These are phyloP conservation scores for Axinella damicornis DNA, from an alignment of 37 sponge, comb jelly and placozoan species.

Conservation along the genomic window DNA sequence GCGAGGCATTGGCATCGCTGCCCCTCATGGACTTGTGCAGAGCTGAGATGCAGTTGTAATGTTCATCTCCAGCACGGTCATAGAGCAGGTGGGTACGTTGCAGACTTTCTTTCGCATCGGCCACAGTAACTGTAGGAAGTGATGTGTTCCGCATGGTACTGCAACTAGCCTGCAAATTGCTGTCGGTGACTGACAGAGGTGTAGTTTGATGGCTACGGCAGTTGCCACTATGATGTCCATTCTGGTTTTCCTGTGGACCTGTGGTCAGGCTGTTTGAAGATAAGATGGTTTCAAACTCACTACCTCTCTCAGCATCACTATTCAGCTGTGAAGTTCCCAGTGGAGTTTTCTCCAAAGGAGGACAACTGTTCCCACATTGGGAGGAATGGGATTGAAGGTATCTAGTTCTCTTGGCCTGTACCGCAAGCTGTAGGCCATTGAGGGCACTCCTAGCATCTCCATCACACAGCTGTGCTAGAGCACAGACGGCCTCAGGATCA, in stretches of 20 bases:
- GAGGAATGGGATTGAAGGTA: no score
- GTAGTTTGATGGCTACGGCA: neutral
- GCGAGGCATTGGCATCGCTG: slow-evolving; percentile 44
- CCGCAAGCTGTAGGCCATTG: slow-evolving; percentile 52
- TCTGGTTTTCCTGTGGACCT: no score
- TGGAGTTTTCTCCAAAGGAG: no score
- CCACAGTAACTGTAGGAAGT: slow-evolving; percentile 7
- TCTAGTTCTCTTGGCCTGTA: slow-evolving; percentile 31
- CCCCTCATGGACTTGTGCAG: slow-evolving; percentile 71
- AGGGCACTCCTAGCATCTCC: slow-evolving; percentile 68
- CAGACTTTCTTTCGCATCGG: slow-evolving; percentile 44
- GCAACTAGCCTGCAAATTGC: neutral
- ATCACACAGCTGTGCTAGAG: slow-evolving; percentile 52
- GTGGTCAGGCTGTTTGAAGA: no score
- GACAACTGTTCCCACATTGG: no score
- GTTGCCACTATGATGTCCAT: no score
- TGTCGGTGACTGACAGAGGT: neutral
- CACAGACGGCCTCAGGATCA: slow-evolving; percentile 13
- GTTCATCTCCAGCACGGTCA: slow-evolving; percentile 69
- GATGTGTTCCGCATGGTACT: neutral
- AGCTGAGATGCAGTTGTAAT: slow-evolving; percentile 60
- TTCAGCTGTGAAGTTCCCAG: no score
- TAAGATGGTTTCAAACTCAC: no score
- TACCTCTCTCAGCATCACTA: no score
- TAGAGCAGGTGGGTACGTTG: slow-evolving; percentile 51